Percentiles rank a stretch among this genome's conserved stretches.
Evolutionary conservation across 92 coral and sea anemone genomes (phyloP).

Genomic region (Heliopora coerulea): DNA sequence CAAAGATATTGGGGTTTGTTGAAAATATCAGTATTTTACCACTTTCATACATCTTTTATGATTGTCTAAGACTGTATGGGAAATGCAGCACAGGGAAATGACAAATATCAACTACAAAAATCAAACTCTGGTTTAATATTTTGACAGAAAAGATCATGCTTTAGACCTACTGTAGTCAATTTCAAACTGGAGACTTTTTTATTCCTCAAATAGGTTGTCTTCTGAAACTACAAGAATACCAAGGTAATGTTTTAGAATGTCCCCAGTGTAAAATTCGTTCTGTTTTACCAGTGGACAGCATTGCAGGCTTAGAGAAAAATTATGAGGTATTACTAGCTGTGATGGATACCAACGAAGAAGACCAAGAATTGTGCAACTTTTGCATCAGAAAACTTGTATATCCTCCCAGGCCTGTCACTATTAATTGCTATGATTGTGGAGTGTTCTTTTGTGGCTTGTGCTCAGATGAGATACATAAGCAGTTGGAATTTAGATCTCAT

Average conservation of each 20-base stretch:
- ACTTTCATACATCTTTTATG: no score
- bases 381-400: constrained; percentile 80
- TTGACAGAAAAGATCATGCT: no score
- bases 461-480: constrained; percentile 90
- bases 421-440: constrained; percentile 82
- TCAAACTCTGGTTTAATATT: no score
- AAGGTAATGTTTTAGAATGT: constrained; percentile 92
- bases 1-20: no score
- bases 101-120: no score
- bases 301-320: constrained; percentile 76
- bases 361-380: constrained; percentile 77
- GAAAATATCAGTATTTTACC: no score
- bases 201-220: constrained; percentile 64
- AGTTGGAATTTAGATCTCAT: constrained; percentile 82
- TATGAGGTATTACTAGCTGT: constrained; percentile 76
- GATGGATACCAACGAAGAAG: constrained; percentile 68
- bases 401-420: constrained; percentile 89
- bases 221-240: constrained; percentile 77
- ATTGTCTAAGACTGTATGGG: no score
- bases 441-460: constrained; percentile 85
- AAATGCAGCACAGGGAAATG: no score
- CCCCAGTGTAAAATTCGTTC: constrained; percentile 89
- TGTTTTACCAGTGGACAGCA: constrained; percentile 69
- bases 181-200: no score
- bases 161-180: no score